Percentiles rank a stretch among this genome's conserved stretches.
phyloP scores from a whole-genome alignment of 2,113 vertebrate genomes.

The Lethenteron camtschaticum region DNA sequence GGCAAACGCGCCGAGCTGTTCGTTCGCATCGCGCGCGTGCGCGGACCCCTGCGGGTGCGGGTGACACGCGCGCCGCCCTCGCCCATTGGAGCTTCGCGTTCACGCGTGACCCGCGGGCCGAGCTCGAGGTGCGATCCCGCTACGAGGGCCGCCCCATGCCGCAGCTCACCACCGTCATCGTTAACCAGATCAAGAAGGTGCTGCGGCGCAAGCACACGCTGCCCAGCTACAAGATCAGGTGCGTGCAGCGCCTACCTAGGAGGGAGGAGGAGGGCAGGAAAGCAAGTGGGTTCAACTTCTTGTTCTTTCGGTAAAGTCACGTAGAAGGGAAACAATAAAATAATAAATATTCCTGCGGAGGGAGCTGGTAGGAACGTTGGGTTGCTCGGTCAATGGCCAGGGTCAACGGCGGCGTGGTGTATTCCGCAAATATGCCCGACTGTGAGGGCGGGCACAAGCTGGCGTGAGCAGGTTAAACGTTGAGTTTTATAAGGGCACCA shows the following conservation, averaged over 20 bases:
- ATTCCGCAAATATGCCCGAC: too few relatives aligned
- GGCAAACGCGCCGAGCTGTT: slow-evolving; percentile 91
- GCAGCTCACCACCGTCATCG: slow-evolving; percentile 92
- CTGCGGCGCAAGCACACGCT: slow-evolving; percentile 89
- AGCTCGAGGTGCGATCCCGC: slow-evolving; percentile 83
- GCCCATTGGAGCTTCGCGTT: slow-evolving; percentile 92
- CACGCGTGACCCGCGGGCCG: slow-evolving; percentile 64
- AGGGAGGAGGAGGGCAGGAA: too few relatives aligned
- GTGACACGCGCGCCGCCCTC: slow-evolving; percentile 72
- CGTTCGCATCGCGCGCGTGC: slow-evolving; percentile 65
- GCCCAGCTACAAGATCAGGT: slow-evolving; percentile 96
- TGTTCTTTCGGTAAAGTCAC: too few relatives aligned
- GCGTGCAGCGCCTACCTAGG: slow-evolving; percentile 4
- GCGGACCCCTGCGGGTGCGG: slow-evolving; percentile 53
- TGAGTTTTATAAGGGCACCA: too few relatives aligned
- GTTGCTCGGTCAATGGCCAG: too few relatives aligned
- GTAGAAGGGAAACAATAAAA: too few relatives aligned
- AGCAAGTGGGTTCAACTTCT: too few relatives aligned
- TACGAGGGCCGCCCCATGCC: slow-evolving; percentile 81
- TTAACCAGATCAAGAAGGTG: slow-evolving; percentile 80
- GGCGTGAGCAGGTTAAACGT: too few relatives aligned
- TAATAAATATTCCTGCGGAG: too few relatives aligned
- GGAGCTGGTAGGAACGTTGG: too few relatives aligned
- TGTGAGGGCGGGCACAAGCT: too few relatives aligned
- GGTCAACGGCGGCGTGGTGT: too few relatives aligned